A percentile compares a stretch with the other conserved stretches of the same genome.
Evolutionary conservation across 2,113 vertebrate genomes (phyloP).

Genomic region (Gadus chalcogrammus): DNA sequence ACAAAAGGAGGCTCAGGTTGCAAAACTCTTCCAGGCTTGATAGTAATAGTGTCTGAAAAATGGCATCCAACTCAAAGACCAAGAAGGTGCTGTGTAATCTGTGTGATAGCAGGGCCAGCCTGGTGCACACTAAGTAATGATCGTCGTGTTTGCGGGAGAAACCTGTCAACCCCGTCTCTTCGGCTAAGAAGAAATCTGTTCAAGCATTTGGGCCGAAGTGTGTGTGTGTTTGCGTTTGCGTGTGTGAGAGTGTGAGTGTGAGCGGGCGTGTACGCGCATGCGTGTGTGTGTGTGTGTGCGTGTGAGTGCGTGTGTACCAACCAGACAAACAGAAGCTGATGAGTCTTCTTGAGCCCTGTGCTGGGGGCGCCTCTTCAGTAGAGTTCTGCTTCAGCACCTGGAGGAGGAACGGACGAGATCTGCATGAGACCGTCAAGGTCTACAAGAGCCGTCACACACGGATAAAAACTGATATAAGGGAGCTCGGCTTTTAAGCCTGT

Average conservation of each 20-base stretch:
- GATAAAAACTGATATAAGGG: too few relatives aligned
- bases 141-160: too few relatives aligned
- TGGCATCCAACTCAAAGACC: too few relatives aligned
- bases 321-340: slow-evolving; percentile 90
- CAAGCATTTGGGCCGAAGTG: background rate
- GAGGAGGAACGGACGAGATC: slow-evolving; percentile 2
- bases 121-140: too few relatives aligned
- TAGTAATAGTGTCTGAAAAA: too few relatives aligned
- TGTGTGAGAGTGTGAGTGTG: background rate
- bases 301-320: slow-evolving; percentile 41
- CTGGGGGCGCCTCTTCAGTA: slow-evolving; percentile 76
- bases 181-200: background rate
- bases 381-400: slow-evolving; percentile 85
- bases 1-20: background rate
- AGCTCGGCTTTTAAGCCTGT: too few relatives aligned
- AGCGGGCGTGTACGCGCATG: background rate
- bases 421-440: background rate
- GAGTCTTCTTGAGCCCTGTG: slow-evolving; percentile 81
- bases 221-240: background rate
- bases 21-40: too few relatives aligned
- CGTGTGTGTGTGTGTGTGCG: background rate
- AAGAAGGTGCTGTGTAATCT: too few relatives aligned
- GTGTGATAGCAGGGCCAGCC: too few relatives aligned
- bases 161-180: too few relatives aligned
- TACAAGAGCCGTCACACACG: background rate